Evolutionary conservation across 2,797 vertebrate species (phyloP).

Genomic region (Tiaroga cobitis): DNA sequence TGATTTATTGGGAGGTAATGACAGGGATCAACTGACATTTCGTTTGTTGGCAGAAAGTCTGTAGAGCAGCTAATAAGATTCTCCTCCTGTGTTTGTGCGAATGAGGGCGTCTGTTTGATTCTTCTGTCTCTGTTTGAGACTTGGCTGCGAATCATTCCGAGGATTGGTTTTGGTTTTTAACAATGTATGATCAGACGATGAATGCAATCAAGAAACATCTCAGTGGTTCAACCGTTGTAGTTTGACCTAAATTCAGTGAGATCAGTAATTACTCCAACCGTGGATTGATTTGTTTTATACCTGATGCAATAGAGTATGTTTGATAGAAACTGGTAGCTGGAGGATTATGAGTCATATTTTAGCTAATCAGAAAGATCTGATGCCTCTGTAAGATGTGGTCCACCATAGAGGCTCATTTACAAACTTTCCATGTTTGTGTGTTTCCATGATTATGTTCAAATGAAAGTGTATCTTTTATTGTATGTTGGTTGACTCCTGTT

Average conservation of each 20-base stretch:
- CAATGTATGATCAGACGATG: conserved; percentile 53
- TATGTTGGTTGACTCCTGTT: conserved; percentile 64
- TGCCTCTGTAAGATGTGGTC: conserved; percentile 7
- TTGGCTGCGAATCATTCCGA: conserved; percentile 51
- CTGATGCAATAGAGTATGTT: conserved; percentile 43
- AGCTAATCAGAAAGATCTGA: conserved; percentile 20
- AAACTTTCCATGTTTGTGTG: not conserved
- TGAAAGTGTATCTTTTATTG: not conserved
- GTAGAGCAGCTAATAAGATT: conserved; percentile 53
- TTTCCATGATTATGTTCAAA: not conserved
- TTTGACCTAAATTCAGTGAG: conserved; percentile 51
- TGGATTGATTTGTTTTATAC: conserved; percentile 47
- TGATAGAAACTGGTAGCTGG: conserved; percentile 44
- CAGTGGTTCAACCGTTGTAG: conserved; percentile 45
- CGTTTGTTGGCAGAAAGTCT: conserved; percentile 54
- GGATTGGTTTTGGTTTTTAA: conserved; percentile 50
- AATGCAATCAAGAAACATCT: conserved; percentile 50
- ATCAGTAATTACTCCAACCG: conserved; percentile 40
- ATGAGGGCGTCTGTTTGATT: conserved; percentile 57
- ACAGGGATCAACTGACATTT: conserved; percentile 61
- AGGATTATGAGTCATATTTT: conserved; percentile 41
- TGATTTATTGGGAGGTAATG: conserved; percentile 60
- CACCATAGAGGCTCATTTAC: not conserved
- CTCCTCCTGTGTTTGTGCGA: conserved; percentile 42
- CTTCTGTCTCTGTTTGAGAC: conserved; percentile 49